phyloP scores from a whole-genome alignment of 2,797 vertebrate genomes.

The Acrocephalus scirpaceus region DNA sequence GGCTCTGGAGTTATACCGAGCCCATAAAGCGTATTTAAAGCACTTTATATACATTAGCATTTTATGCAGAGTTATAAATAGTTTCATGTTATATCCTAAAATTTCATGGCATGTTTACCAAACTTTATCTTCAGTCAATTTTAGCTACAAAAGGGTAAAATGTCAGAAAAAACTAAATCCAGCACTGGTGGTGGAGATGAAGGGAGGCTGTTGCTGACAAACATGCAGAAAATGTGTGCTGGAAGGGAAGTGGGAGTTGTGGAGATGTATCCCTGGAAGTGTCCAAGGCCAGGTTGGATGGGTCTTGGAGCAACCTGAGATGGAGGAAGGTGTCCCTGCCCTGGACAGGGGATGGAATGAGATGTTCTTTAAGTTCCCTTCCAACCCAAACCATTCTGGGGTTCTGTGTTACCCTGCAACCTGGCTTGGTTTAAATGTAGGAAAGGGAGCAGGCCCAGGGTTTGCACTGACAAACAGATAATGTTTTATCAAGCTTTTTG shows the following conservation, averaged over 20 bases:
- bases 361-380: neutral
- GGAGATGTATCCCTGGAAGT: neutral
- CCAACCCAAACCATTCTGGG: neutral
- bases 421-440: neutral
- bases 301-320: neutral
- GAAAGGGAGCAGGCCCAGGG: neutral
- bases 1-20: neutral
- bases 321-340: neutral
- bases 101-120: neutral
- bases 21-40: neutral
- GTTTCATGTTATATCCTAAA: neutral
- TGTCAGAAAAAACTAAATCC: neutral
- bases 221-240: neutral
- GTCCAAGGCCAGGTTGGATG: neutral
- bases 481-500: neutral
- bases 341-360: neutral
- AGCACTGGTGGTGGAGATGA: neutral
- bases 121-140: neutral
- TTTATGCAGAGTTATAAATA: neutral
- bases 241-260: neutral
- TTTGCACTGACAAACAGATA: neutral
- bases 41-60: accelerated
- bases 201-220: neutral
- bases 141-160: neutral
- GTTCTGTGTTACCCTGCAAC: neutral